These are phyloP conservation scores for Clepsis dumicolana DNA, from an alignment of 2,888 invertebrate genomes.

Conservation along the genomic window DNA sequence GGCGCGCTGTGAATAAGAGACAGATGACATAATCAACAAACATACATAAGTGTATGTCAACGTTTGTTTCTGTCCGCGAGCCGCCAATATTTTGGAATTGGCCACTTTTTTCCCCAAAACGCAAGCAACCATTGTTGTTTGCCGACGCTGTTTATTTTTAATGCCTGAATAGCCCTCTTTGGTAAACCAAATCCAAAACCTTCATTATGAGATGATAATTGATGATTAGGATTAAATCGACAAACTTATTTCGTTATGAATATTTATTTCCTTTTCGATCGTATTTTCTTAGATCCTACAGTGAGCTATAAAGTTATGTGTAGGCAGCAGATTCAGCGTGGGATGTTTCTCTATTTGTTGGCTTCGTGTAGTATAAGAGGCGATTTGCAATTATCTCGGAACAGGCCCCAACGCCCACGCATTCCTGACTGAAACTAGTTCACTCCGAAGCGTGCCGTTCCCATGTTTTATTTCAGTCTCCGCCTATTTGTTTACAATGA, in stretches of 20 bases:
- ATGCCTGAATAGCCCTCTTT: background rate
- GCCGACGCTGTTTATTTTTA: background rate
- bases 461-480: constrained; percentile 43
- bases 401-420: constrained; percentile 42
- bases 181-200: background rate
- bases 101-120: background rate
- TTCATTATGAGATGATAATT: constrained; percentile 20
- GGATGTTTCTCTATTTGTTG: constrained; percentile 43
- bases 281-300: constrained; percentile 33
- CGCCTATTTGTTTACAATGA: constrained; percentile 42
- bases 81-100: background rate
- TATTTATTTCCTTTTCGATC: constrained; percentile 27
- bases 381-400: constrained; percentile 45
- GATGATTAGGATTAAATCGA: background rate
- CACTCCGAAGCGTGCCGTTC: constrained; percentile 39
- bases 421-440: constrained; percentile 37
- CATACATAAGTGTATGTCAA: background rate
- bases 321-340: constrained; percentile 42
- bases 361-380: constrained; percentile 41
- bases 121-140: background rate
- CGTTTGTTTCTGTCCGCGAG: background rate
- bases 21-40: background rate
- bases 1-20: background rate
- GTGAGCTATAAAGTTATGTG: constrained; percentile 39
- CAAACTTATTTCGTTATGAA: constrained; percentile 15